Evolutionary conservation across 1,140 invertebrate species (phyloP), one percentile per base, ranked within the genome.

Genomic region (Zaprionus tsacasi): DNA sequence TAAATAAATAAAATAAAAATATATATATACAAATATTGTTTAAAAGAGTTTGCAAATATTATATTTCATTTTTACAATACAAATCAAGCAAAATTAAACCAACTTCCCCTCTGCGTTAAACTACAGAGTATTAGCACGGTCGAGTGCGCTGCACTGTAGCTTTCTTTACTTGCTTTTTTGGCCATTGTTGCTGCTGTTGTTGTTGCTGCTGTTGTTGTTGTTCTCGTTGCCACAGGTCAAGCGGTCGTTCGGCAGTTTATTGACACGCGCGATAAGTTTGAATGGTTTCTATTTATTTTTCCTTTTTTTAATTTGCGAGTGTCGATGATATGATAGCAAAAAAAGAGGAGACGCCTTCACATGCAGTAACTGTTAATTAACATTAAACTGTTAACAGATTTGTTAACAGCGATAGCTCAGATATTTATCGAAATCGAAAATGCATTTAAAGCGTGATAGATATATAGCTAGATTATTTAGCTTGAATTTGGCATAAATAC

Each of bases 221-320:
- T n/a, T 64, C 3, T 38, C 21, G 68, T 27, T 63, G 35, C 17
- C 56, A 38, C 64, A 69, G 71, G 65, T 74, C 63, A 74, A 67
- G 21, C 52, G 64, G 58, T 59, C 55, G 17, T 45, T 57, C 21
- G 36, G 8, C 74, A 76, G 74, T 77, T 72, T 77, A 73, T 77
- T 77, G 75, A 73, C 75, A 66, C 58, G 17, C 12, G 64, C 58
- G 70, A 77, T 77, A 63, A 77, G 67, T 63, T 74, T 13, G 27
- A 36, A 60, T 60, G 30, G 56, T 59, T 25, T 30, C n/a, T 3
- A 27, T n/a, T 13, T 17, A 30, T 21, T 50, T 50, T 48, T n/a
- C n/a, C n/a, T 25, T 0, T 12, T 50, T 25, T 50, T 12, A 50
- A 12, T 25, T 50, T 50, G 27, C 27, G 27, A 30, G 27, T 30